A percentile compares a stretch with the other conserved stretches of the same genome.
Evolutionary conservation across 2,888 invertebrate genomes (phyloP).

Genomic region (Eupsilia transversa): DNA sequence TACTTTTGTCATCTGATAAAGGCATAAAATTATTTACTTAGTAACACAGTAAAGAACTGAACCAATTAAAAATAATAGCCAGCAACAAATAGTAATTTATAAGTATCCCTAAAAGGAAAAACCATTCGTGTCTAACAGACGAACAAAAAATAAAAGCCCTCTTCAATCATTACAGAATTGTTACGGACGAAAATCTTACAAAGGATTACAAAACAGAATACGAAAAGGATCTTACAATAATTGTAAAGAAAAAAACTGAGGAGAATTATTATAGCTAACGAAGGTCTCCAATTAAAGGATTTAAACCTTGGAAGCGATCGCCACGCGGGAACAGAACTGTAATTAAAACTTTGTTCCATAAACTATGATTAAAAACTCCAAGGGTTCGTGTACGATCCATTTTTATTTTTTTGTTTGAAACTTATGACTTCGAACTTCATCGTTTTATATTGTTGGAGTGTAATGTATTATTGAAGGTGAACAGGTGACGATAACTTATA

Average conservation of each 20-base stretch:
- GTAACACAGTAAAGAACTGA: neutral
- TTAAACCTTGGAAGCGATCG: conserved; percentile 73
- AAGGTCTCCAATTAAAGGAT: conserved; percentile 73
- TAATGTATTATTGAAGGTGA: conserved; percentile 46
- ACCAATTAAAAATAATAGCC: conserved; percentile 34
- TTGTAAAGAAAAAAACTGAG: conserved; percentile 61
- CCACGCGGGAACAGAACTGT: conserved; percentile 71
- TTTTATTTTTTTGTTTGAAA: conserved; percentile 65
- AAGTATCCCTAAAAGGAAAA: conserved; percentile 44
- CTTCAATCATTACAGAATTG: conserved; percentile 63
- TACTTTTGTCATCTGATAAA: neutral
- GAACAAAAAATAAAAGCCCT: conserved; percentile 58
- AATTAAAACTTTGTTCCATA: conserved; percentile 81
- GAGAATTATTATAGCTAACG: conserved; percentile 67
- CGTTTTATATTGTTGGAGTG: conserved; percentile 43
- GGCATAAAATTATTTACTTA: neutral
- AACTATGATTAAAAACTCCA: conserved; percentile 80
- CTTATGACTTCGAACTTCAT: conserved; percentile 66
- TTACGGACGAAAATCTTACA: conserved; percentile 61
- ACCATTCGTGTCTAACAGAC: conserved; percentile 31
- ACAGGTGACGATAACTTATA: conserved; percentile 34
- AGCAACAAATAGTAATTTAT: conserved; percentile 34
- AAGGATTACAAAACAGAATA: conserved; percentile 68
- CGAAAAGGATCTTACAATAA: conserved; percentile 65
- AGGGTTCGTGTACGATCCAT: conserved; percentile 64